Evolutionary conservation across 2,888 invertebrate species (phyloP).

Genomic region (Protophormia terraenovae): DNA sequence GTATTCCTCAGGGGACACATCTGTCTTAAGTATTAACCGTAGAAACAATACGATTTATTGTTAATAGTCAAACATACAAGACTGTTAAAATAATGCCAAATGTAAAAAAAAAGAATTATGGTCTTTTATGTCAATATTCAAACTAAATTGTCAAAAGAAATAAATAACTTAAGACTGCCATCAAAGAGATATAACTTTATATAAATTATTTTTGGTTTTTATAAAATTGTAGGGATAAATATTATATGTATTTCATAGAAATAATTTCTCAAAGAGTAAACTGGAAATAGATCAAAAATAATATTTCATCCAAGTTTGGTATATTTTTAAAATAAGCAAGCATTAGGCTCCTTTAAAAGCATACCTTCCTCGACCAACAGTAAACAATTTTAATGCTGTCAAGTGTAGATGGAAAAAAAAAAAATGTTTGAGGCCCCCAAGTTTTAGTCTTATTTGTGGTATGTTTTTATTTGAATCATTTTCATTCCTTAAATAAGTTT

Average conservation of each 20-base stretch:
- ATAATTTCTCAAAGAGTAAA: too few species aligned
- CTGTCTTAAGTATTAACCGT: not conserved
- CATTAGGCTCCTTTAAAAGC: too few species aligned
- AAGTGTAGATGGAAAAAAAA: slow-evolving; percentile 16
- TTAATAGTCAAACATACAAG: not conserved
- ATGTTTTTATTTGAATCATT: slow-evolving; percentile 11
- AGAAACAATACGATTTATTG: slow-evolving; percentile 26
- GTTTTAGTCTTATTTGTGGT: slow-evolving; percentile 35
- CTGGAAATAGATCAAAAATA: too few species aligned
- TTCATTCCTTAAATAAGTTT: not conserved
- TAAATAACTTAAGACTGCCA: not conserved
- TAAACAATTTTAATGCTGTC: slow-evolving; percentile 25
- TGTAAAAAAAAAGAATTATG: not conserved
- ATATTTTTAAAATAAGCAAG: too few species aligned
- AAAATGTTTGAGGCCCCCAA: not conserved
- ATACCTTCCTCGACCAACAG: not conserved
- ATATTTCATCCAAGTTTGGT: too few species aligned
- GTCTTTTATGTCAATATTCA: not conserved
- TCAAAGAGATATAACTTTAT: not conserved
- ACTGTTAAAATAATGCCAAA: not conserved
- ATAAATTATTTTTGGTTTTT: not conserved
- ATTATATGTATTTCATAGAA: too few species aligned
- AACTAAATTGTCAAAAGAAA: slow-evolving; percentile 7
- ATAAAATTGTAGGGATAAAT: too few species aligned
- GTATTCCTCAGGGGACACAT: slow-evolving; percentile 3